Conservation (phyloP, 2,113 vertebrate genomes). For the Sisor rabdophorus region DNA sequence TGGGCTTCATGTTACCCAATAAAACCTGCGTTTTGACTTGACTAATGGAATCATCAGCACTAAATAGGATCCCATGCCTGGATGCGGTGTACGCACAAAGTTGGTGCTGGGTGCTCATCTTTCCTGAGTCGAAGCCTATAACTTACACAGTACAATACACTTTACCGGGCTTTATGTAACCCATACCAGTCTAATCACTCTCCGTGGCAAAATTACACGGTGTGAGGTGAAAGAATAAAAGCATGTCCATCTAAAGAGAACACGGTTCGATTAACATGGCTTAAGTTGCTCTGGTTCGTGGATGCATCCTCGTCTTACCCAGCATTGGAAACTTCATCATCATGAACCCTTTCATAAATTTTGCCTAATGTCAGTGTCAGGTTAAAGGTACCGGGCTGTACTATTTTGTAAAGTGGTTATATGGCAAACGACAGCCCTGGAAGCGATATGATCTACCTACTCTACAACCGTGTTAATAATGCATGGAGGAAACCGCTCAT, state of each 20-base stretch:
- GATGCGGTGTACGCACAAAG: background rate
- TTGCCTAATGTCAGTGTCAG: conserved; percentile 67
- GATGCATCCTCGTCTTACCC: conserved; percentile 53
- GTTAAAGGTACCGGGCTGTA: conserved; percentile 70
- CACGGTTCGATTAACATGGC: conserved; percentile 56
- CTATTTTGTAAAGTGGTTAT: conserved; percentile 71
- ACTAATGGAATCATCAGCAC: background rate
- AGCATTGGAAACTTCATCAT: conserved; percentile 73
- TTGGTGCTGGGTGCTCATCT: background rate
- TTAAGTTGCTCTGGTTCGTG: conserved; percentile 45
- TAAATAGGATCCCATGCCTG: background rate
- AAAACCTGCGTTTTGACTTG: background rate
- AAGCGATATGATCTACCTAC: conserved; percentile 68
- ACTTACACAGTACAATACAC: conserved; percentile 26
- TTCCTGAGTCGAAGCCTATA: conserved; percentile 20
- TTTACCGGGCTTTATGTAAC: conserved; percentile 38
- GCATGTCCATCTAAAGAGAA: conserved; percentile 55
- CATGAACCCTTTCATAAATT: conserved; percentile 64
- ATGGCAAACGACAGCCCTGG: conserved; percentile 56
- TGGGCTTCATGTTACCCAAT: background rate
- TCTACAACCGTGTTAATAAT: conserved; percentile 63
- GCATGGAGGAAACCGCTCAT: conserved; percentile 64
- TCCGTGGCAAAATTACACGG: conserved; percentile 44
- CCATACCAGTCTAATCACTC: conserved; percentile 39
- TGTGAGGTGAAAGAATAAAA: conserved; percentile 56